Evolutionary conservation across 92 coral and sea anemone genomes (phyloP).

Genomic region (Montipora capitata): DNA sequence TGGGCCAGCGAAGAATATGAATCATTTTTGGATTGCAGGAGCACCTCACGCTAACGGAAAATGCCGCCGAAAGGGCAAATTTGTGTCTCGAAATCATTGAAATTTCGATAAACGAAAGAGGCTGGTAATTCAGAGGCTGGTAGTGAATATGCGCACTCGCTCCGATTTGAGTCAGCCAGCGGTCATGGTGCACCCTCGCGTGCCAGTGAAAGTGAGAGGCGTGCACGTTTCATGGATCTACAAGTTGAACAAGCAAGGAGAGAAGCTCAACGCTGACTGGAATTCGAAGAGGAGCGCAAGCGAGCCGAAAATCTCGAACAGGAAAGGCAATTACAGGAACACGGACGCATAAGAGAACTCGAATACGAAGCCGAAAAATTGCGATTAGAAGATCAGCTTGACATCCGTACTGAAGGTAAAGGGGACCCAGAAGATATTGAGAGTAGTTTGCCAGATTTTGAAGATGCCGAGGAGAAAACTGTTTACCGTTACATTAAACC

Average conservation of each 20-base stretch:
- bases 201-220: conserved; percentile 21
- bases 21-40: conserved; percentile 11
- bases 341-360: conserved; percentile 43
- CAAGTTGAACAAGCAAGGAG: conserved; percentile 52
- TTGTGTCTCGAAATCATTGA: conserved; percentile 8
- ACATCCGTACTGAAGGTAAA: conserved; percentile 10
- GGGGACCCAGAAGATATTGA: conserved; percentile 53
- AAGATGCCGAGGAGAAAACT: conserved; percentile 5
- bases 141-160: conserved; percentile 15
- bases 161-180: conserved; percentile 5
- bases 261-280: conserved; percentile 39
- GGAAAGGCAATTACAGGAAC: conserved; percentile 33
- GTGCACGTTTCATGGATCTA: conserved; percentile 39
- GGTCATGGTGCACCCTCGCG: conserved; percentile 17
- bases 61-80: conserved; percentile 18
- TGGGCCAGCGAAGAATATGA: conserved; percentile 33
- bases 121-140: conserved; percentile 38
- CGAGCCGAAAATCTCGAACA: conserved; percentile 30
- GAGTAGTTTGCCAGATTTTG: conserved; percentile 53
- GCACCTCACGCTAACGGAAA: conserved; percentile 20
- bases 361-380: conserved; percentile 51
- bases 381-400: conserved; percentile 42
- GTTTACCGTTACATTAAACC: background rate
- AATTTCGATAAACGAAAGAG: conserved; percentile 40
- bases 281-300: conserved; percentile 53